These are phyloP conservation scores for Thymelicus sylvestris DNA, from an alignment of 2,888 invertebrate genomes.

Conservation along the genomic window DNA sequence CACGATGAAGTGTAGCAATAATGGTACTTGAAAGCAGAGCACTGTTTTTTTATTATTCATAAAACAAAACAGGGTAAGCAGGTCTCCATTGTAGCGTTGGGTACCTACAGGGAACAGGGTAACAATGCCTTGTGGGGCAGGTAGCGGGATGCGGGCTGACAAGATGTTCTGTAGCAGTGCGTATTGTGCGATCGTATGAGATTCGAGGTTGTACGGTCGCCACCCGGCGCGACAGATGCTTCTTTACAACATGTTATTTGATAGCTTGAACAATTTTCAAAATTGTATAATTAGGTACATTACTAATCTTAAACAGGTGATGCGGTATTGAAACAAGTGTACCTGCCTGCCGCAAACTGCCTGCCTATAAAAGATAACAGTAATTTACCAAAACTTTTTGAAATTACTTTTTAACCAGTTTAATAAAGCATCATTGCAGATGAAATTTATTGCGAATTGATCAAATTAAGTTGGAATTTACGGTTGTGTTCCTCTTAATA, in stretches of 20 bases:
- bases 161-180: constrained; percentile 64
- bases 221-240: constrained; percentile 70
- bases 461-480: constrained; percentile 30
- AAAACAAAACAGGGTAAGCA: constrained; percentile 72
- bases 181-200: constrained; percentile 29
- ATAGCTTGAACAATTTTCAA: constrained; percentile 42
- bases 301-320: constrained; percentile 33
- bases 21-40: constrained; percentile 60
- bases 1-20: constrained; percentile 59
- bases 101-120: constrained; percentile 50
- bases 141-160: constrained; percentile 75
- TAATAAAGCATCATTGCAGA: constrained; percentile 18
- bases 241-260: constrained; percentile 46
- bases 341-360: not conserved
- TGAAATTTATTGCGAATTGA: constrained; percentile 27
- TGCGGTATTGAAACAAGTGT: not conserved
- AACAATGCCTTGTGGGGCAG: constrained; percentile 70
- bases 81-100: constrained; percentile 63
- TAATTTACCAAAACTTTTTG: not conserved
- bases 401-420: constrained; percentile 16
- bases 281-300: constrained; percentile 27
- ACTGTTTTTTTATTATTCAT: constrained; percentile 60
- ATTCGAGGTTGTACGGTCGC: constrained; percentile 56
- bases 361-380: not conserved
- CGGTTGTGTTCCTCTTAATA: constrained; percentile 28